Percentiles rank a stretch among this genome's conserved stretches.
Evolutionary conservation across 2,797 vertebrate species (phyloP).

Genomic region (Scarus forsteni): DNA sequence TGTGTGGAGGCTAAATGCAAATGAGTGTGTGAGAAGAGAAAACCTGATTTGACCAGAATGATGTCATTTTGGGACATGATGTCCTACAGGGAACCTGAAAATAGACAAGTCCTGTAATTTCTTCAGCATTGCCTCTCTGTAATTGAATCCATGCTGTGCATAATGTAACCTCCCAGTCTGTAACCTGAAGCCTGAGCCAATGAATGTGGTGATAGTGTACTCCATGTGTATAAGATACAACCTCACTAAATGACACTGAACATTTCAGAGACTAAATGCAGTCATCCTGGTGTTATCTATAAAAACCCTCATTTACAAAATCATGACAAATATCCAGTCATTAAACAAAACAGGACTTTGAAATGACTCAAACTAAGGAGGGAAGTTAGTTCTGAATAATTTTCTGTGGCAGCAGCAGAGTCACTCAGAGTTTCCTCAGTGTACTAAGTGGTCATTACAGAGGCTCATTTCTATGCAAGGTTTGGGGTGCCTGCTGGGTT

Average conservation of each 20-base stretch:
- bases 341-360: slow-evolving; percentile 6
- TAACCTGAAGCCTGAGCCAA: slow-evolving; percentile 11
- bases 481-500: slow-evolving; percentile 55
- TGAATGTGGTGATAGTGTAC: background rate
- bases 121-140: background rate
- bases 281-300: background rate
- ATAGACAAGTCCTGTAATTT: slow-evolving; percentile 1
- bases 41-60: slow-evolving; percentile 4
- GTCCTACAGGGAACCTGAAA: slow-evolving; percentile 12
- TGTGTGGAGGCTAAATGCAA: background rate
- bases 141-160: background rate
- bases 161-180: background rate
- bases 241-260: background rate
- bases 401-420: slow-evolving; percentile 29
- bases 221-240: background rate
- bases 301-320: slow-evolving; percentile 7
- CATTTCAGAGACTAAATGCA: background rate
- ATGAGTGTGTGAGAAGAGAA: background rate
- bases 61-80: slow-evolving; percentile 19
- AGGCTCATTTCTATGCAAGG: slow-evolving; percentile 51
- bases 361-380: slow-evolving; percentile 6
- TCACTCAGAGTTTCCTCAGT: slow-evolving; percentile 34
- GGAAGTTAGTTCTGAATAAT: slow-evolving; percentile 14
- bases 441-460: slow-evolving; percentile 62
- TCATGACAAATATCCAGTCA: slow-evolving; percentile 8